These are phyloP conservation scores for Euura saliciscinereae DNA, from an alignment of 1,140 invertebrate species.

Conservation along the genomic window DNA sequence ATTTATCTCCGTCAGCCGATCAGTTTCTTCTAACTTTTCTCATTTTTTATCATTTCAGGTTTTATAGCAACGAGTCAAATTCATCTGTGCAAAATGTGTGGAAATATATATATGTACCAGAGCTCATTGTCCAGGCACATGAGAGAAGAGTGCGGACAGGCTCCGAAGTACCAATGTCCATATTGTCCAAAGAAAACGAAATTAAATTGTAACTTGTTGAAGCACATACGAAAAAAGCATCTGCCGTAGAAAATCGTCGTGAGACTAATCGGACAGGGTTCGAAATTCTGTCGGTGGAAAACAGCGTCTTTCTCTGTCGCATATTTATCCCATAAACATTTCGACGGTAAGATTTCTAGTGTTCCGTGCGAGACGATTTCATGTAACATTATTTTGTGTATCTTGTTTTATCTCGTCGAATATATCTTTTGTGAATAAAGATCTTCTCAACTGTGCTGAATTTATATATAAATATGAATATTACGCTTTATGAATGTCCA, in stretches of 20 bases:
- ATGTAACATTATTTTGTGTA: too few species aligned
- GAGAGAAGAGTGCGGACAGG: constrained; percentile 59
- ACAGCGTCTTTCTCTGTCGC: too few species aligned
- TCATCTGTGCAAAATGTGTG: constrained; percentile 51
- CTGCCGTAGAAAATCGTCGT: background rate
- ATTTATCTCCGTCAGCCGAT: too few species aligned
- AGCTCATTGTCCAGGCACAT: constrained; percentile 56
- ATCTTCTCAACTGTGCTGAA: too few species aligned
- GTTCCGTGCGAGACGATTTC: too few species aligned
- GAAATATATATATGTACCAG: constrained; percentile 55
- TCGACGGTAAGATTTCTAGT: too few species aligned
- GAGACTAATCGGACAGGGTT: too few species aligned
- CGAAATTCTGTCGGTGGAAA: too few species aligned
- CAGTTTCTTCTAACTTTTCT: too few species aligned
- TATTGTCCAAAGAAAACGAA: constrained; percentile 53
- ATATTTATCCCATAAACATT: too few species aligned
- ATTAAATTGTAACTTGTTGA: constrained; percentile 51
- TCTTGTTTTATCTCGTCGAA: too few species aligned
- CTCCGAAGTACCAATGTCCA: constrained; percentile 58
- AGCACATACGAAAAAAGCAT: constrained; percentile 49
- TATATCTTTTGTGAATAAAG: background rate
- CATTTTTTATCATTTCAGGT: constrained; percentile 30
- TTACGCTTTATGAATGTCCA: background rate
- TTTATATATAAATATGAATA: too few species aligned
- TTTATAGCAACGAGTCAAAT: constrained; percentile 15